Evolutionary conservation across 1,140 invertebrate genomes (phyloP).

Genomic region (Ceratina australensis): DNA sequence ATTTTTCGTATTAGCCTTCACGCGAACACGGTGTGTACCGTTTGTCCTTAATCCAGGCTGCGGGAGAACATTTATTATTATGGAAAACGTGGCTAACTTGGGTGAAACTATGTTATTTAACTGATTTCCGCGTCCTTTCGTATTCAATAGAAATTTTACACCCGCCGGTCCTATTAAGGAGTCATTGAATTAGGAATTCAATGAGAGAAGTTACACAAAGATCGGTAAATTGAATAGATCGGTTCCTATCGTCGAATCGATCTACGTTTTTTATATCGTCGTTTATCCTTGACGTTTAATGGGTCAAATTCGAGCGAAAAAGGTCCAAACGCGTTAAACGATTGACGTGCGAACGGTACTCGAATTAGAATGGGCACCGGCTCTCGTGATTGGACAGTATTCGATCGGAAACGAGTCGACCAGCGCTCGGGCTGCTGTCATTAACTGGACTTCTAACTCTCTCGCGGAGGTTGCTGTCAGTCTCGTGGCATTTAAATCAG

Average conservation of each 20-base stretch:
- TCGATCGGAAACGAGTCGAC: conserved; percentile 2
- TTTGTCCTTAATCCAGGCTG: conserved; percentile 50
- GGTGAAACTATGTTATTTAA: conserved; percentile 20
- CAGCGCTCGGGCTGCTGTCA: neutral
- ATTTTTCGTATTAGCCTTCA: conserved; percentile 54
- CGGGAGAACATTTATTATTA: conserved; percentile 35
- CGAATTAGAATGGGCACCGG: conserved; percentile 16
- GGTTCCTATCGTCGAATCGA: neutral
- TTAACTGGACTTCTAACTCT: conserved; percentile 10
- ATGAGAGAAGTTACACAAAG: neutral
- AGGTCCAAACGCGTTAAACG: neutral
- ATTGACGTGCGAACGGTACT: conserved; percentile 12
- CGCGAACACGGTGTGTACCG: conserved; percentile 49
- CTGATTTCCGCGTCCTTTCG: no score
- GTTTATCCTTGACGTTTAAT: conserved; percentile 10
- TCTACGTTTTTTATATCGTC: neutral
- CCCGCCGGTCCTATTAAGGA: no score
- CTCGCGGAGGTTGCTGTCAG: neutral
- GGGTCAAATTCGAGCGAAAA: neutral
- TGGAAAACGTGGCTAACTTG: conserved; percentile 25
- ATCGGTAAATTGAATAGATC: neutral
- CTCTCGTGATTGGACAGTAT: conserved; percentile 25
- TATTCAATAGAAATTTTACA: no score
- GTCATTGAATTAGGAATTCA: neutral
- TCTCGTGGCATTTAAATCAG: neutral